A percentile compares a stretch with the other conserved stretches of the same genome.
Evolutionary conservation across 2,888 invertebrate genomes (phyloP).

Genomic region (Coenonympha glycerion): DNA sequence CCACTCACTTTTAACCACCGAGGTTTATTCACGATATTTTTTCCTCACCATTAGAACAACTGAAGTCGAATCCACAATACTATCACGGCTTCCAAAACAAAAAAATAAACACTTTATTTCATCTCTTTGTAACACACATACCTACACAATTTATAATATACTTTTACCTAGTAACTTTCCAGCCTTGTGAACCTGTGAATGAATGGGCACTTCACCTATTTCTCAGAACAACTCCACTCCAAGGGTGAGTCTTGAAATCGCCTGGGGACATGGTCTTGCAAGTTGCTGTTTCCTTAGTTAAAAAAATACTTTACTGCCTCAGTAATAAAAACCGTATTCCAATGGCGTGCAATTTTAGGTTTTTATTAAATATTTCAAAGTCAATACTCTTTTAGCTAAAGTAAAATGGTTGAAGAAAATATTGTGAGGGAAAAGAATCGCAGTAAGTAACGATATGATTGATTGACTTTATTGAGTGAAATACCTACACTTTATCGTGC

Average conservation of each 20-base stretch:
- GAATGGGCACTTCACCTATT: conserved; percentile 18
- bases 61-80: too few relatives aligned
- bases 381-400: not conserved
- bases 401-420: not conserved
- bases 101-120: not conserved
- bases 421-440: not conserved
- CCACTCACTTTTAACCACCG: too few relatives aligned
- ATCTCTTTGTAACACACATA: not conserved
- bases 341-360: not conserved
- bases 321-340: not conserved
- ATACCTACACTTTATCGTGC: too few relatives aligned
- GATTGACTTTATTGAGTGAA: not conserved
- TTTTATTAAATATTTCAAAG: not conserved
- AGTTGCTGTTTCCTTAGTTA: conserved; percentile 6
- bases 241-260: conserved; percentile 23
- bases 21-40: too few relatives aligned
- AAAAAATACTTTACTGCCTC: conserved; percentile 6
- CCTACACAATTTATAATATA: not conserved
- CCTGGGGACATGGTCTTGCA: conserved; percentile 18
- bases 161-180: conserved; percentile 23
- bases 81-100: not conserved
- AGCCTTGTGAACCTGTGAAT: conserved; percentile 27
- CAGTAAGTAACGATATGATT: not conserved
- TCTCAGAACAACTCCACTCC: conserved; percentile 21
- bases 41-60: too few relatives aligned